Base-by-base conservation (phyloP, 2,888 invertebrate species). In the Diachrysia chrysitis region DNA sequence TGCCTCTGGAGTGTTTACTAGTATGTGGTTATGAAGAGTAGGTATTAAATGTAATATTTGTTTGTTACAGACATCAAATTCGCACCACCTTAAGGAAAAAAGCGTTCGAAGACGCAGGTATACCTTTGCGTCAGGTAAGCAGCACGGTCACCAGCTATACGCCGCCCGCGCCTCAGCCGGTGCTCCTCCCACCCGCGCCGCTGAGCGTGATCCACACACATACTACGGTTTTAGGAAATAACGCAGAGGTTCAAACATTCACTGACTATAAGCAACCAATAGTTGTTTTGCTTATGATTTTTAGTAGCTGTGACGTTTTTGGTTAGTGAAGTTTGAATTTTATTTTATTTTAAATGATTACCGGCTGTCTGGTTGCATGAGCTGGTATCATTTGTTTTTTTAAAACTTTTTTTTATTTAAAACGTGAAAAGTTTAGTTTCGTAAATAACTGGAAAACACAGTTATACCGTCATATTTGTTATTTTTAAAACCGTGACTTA, bases 31-130 rank as follows among this genome's bases (percentile, higher is more conserved):
- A 42, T 16, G 5, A 3, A 19, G n/a, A n/a, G n/a, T n/a, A 21
- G 10, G 10, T 10, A 21, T 10, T 51, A 19, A 51, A 14, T 21
- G 37, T 42, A 19, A 17, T 5, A 12, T 21, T 60, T 35, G 63
- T n/a, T 58, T 69, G 74, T 96, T 96, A 37, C 93, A 99, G 98
- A 77, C 97, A 98, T 4, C 99, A 99, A 93, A 98, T 99, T 79
- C 96, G 97, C 70, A 97, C 97, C 53, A 98, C 98, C 0, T 89
- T 98, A 66, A 98, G 98, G 92, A 98, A 98, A 92, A 98, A 98
- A 88, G 97, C 98, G 0, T 98, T 98, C 88, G 98, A 98, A 89
- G 98, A 98, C 87, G 98, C 98, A 72, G 98, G 98, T 73, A 96
- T 98, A 81, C 97, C 98, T 64, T 96, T 97, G 19, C 95, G 97